These are phyloP conservation scores for Astreopora myriophthalma DNA, from an alignment of 64 coral and sea anemone species.

Conservation along the genomic window DNA sequence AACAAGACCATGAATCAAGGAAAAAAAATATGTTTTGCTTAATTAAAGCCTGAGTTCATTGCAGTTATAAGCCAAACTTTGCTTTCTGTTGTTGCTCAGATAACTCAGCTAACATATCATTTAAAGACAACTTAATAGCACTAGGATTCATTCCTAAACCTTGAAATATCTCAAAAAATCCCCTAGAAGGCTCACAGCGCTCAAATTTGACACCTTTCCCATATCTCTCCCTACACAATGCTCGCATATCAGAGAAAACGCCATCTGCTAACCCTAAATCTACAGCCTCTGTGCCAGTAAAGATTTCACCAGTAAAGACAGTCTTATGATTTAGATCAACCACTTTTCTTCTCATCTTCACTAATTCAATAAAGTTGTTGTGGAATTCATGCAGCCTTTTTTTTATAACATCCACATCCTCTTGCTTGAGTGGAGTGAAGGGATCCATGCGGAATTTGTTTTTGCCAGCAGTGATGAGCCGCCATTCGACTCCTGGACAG, in stretches of 20 bases:
- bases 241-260: conserved; percentile 65
- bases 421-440: conserved; percentile 72
- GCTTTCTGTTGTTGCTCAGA: conserved; percentile 21
- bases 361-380: conserved; percentile 79
- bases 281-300: conserved; percentile 69
- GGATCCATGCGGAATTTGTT: conserved; percentile 86
- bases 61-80: neutral
- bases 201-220: conserved; percentile 91
- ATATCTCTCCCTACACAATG: conserved; percentile 63
- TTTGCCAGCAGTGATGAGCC: conserved; percentile 70
- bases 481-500: conserved; percentile 73
- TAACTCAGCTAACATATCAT: conserved; percentile 41
- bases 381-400: conserved; percentile 67
- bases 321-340: conserved; percentile 81
- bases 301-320: conserved; percentile 82
- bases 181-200: conserved; percentile 69
- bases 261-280: conserved; percentile 84
- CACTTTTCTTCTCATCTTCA: conserved; percentile 79
- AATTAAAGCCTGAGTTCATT: too few species aligned
- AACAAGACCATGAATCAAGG: too few species aligned
- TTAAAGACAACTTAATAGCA: conserved; percentile 21
- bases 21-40: too few species aligned
- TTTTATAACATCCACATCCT: conserved; percentile 70
- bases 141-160: neutral
- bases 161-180: conserved; percentile 36